Evolutionary conservation across 1,140 invertebrate genomes (phyloP), one percentile per base, ranked within the genome.

Genomic region (Neodiprion virginianus): DNA sequence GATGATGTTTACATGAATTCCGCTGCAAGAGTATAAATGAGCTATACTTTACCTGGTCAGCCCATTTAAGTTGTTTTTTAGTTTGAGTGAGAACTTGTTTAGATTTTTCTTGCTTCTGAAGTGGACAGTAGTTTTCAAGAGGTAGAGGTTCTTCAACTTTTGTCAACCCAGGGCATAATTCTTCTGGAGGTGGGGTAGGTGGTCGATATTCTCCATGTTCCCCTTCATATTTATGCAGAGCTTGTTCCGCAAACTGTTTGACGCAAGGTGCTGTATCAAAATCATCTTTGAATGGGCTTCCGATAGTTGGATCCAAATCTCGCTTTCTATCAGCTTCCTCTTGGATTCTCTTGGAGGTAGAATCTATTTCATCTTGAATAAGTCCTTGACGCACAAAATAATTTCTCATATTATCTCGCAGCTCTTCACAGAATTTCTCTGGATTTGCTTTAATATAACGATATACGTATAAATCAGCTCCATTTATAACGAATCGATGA

Each of bases 371-470:
- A 4, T 79, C 69, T 23, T 21, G 47, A 21, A 81, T 72, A 66
- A 79, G 61, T 70, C 91, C 91, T 77, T 90, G 83, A 28, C 87
- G 82, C 77, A 90, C 86, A 84, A 93, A 91, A 81, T 93, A 91
- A 79, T 92, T 89, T 49, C 90, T 86, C 40, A 94, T 88, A 78
- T 91, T 92, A 71, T 92, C 88, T 10, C 91, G 89, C 2, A 93
- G 85, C 74, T 92, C 89, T 23, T 88, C 88, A 8, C 89, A 87
- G 84, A 94, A 94, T 82, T 94, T 93, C 1, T 92, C 90, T 1
- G 90, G 88, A 83, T 94, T 93, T n/a, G 90, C 90, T 78, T 91
- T 88, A 88, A 94, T 92, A 79, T 94, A 94, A 12, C 91, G 88
- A 80, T 93, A 93, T 1, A 94, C 93, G 79, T 90, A 92, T 10